These are phyloP conservation scores for Periphyllus acericola DNA, from an alignment of 2,888 invertebrate genomes.

Conservation along the genomic window DNA sequence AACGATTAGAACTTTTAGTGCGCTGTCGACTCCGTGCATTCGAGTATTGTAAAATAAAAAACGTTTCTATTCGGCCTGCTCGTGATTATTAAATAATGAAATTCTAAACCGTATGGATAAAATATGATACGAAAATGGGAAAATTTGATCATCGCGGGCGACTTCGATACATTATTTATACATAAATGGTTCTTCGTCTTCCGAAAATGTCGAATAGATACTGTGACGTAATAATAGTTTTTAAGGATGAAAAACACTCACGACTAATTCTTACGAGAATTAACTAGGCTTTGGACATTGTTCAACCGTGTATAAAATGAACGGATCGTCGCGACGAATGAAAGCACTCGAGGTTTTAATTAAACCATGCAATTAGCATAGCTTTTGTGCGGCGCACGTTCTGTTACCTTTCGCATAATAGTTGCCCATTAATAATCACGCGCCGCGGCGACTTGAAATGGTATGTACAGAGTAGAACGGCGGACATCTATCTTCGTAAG, in stretches of 20 bases:
- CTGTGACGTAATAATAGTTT: no score
- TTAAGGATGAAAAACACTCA: neutral
- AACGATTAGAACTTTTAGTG: no score
- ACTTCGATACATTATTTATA: no score
- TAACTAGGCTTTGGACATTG: neutral
- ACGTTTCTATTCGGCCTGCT: no score
- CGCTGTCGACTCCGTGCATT: no score
- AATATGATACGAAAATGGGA: no score
- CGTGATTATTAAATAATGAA: no score
- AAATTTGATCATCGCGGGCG: no score
- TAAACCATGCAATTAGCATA: neutral
- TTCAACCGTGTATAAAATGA: neutral
- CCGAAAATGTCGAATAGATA: no score
- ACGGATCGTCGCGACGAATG: neutral
- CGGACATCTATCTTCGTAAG: conserved; percentile 11
- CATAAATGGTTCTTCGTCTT: no score
- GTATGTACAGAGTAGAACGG: neutral
- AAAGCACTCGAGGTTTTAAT: neutral
- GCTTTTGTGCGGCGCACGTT: neutral
- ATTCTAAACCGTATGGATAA: no score
- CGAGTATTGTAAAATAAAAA: no score
- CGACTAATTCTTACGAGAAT: neutral
- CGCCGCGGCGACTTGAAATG: neutral
- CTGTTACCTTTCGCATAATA: neutral
- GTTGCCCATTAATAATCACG: neutral